Evolutionary conservation across 2,113 vertebrate genomes (phyloP).

Genomic region (Gnathonemus echidnorhynchus): DNA sequence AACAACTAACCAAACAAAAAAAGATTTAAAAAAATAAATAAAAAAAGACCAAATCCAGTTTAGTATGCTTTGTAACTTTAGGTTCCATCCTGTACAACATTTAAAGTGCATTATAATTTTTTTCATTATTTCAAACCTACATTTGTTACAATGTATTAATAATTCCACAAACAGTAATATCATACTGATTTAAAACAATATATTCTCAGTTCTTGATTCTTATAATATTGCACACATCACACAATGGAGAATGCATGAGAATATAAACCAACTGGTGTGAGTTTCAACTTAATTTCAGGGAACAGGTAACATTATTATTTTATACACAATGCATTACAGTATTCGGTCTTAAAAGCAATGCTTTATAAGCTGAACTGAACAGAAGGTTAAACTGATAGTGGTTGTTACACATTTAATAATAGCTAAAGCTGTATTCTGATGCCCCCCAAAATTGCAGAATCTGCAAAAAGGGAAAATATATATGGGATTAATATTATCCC

Average conservation of each 20-base stretch:
- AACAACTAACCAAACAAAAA: not conserved
- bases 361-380: not conserved
- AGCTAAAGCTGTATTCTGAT: not conserved
- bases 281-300: conserved; percentile 1
- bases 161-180: conserved; percentile 7
- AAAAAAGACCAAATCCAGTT: conserved; percentile 9
- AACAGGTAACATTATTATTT: not conserved
- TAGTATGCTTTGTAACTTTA: not conserved
- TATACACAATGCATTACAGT: conserved; percentile 14
- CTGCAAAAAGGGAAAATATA: not conserved
- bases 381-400: not conserved
- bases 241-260: conserved; percentile 15
- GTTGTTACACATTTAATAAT: not conserved
- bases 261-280: conserved; percentile 9
- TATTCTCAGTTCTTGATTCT: conserved; percentile 12
- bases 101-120: conserved; percentile 22
- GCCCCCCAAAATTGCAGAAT: not conserved
- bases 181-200: conserved; percentile 21
- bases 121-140: not conserved
- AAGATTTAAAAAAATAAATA: not conserved
- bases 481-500: not conserved
- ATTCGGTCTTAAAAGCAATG: not conserved
- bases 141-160: conserved; percentile 17
- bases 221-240: conserved; percentile 24
- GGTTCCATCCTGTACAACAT: conserved; percentile 8